These are phyloP conservation scores for Pangasius larnaudii DNA, from an alignment of 2,797 vertebrate genomes.

Conservation along the genomic window DNA sequence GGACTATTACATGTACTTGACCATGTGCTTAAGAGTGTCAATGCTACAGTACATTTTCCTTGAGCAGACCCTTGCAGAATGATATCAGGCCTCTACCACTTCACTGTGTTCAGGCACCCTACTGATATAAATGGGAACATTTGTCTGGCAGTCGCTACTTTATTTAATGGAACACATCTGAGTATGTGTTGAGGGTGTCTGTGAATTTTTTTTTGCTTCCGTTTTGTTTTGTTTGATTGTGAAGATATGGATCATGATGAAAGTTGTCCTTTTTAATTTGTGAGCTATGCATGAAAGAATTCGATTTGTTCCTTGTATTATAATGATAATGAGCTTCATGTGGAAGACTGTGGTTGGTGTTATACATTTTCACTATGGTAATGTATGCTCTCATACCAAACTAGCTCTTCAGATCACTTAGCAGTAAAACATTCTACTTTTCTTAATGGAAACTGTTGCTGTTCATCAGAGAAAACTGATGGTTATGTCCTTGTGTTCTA, in stretches of 20 bases:
- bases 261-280: conserved; percentile 38
- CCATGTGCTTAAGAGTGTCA: background rate
- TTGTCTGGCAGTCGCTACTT: conserved; percentile 30
- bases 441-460: background rate
- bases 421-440: background rate
- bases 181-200: conserved; percentile 15
- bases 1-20: background rate
- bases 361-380: background rate
- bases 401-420: background rate
- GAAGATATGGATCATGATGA: conserved; percentile 32
- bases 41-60: background rate
- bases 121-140: conserved; percentile 38
- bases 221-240: conserved; percentile 19
- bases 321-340: conserved; percentile 14
- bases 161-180: conserved; percentile 42
- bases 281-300: conserved; percentile 31
- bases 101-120: conserved; percentile 29
- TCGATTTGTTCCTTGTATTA: conserved; percentile 19
- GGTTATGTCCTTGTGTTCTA: background rate
- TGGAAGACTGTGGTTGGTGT: background rate
- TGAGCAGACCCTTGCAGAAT: conserved; percentile 41
- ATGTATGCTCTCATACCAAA: background rate
- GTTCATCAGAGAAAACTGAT: background rate
- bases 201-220: conserved; percentile 9
- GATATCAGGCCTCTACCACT: conserved; percentile 24